phyloP scores from a whole-genome alignment of 1,140 invertebrate species.

The Tetragonula clypearis region DNA sequence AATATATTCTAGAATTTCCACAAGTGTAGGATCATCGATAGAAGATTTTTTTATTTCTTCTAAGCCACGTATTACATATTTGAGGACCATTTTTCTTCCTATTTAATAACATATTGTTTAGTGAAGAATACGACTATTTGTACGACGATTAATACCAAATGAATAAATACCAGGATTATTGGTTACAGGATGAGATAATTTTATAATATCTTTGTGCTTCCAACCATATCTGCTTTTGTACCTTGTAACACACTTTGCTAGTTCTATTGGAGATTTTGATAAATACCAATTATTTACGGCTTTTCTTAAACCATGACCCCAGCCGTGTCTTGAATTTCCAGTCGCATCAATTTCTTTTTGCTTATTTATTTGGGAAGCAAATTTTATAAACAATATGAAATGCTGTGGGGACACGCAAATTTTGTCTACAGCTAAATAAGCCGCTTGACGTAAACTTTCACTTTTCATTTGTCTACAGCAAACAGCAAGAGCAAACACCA shows the following conservation, averaged over 20 bases:
- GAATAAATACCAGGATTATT: constrained; percentile 79
- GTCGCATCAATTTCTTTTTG: constrained; percentile 54
- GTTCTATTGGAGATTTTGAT: constrained; percentile 81
- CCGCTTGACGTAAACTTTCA: constrained; percentile 78
- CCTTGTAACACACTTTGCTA: constrained; percentile 85
- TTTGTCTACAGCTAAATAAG: constrained; percentile 81
- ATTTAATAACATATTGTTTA: constrained; percentile 53
- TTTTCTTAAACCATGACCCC: constrained; percentile 85
- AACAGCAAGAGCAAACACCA: constrained; percentile 84
- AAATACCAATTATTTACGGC: constrained; percentile 85
- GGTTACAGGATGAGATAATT: constrained; percentile 84
- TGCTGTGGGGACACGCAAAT: constrained; percentile 83
- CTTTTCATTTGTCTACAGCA: constrained; percentile 79
- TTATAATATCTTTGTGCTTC: constrained; percentile 86
- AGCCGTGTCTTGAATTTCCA: constrained; percentile 77
- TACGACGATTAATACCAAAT: background rate
- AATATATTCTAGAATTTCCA: constrained; percentile 83
- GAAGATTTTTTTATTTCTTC: constrained; percentile 80
- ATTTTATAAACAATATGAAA: constrained; percentile 85
- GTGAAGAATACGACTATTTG: background rate
- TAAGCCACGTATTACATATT: constrained; percentile 82
- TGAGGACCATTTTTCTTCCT: constrained; percentile 82
- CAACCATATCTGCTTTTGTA: constrained; percentile 85
- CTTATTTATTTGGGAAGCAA: constrained; percentile 81
- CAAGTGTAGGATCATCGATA: constrained; percentile 74